phyloP scores from a whole-genome alignment of 2,113 vertebrate genomes.

The Miniopterus natalensis region DNA sequence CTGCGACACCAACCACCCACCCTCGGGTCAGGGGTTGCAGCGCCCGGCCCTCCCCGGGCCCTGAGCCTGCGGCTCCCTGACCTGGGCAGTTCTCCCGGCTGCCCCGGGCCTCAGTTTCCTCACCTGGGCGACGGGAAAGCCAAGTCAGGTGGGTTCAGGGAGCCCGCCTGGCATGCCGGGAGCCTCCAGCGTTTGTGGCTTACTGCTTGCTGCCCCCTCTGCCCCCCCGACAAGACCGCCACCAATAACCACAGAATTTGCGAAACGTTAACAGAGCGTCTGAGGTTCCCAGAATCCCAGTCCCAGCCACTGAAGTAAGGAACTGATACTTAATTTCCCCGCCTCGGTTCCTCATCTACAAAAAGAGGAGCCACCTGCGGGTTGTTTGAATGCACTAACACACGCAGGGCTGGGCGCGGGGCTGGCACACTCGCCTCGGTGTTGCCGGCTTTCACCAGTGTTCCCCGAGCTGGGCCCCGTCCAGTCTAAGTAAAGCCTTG shows the following conservation, averaged over 20 bases:
- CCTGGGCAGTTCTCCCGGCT: no score
- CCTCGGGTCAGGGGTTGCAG: neutral
- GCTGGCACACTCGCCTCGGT: accelerated
- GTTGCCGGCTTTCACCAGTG: accelerated
- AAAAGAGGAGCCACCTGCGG: neutral
- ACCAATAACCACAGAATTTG: neutral
- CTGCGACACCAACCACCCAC: slow-evolving; percentile 77
- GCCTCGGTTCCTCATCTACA: neutral
- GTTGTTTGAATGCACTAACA: neutral
- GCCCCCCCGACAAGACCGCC: neutral
- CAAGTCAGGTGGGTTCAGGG: neutral
- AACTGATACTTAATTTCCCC: neutral
- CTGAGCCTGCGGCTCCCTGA: neutral
- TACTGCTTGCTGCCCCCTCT: no score
- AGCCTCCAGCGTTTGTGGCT: accelerated
- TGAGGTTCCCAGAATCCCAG: neutral
- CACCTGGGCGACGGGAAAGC: neutral
- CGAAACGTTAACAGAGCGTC: neutral
- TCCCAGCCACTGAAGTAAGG: neutral
- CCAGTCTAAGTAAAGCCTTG: accelerated
- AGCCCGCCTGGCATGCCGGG: neutral
- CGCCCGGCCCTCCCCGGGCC: accelerated
- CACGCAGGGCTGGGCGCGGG: accelerated
- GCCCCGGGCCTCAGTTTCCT: neutral
- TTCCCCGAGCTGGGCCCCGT: accelerated